These are phyloP conservation scores for Diabrotica undecimpunctata DNA, from an alignment of 1,140 invertebrate genomes.

Conservation along the genomic window DNA sequence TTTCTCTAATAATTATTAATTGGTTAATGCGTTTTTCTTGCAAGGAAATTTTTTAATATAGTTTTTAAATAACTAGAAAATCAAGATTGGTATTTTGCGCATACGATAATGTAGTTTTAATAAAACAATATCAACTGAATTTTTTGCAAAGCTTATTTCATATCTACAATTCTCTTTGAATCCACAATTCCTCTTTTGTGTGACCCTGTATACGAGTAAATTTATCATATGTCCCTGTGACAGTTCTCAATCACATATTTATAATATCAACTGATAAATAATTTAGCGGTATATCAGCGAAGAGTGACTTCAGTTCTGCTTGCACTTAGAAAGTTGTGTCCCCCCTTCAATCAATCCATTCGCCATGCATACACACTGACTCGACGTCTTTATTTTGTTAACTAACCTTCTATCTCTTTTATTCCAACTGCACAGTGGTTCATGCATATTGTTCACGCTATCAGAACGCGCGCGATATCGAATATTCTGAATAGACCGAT, in stretches of 20 bases:
- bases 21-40: too few relatives aligned
- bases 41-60: too few relatives aligned
- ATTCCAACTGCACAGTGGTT: constrained; percentile 4
- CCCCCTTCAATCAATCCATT: constrained; percentile 6
- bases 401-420: constrained; percentile 15
- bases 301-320: not conserved
- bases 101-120: too few relatives aligned
- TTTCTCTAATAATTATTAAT: too few relatives aligned
- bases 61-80: too few relatives aligned
- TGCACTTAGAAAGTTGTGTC: constrained; percentile 14
- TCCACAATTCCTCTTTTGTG: too few relatives aligned
- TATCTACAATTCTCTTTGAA: too few relatives aligned
- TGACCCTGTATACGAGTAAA: too few relatives aligned
- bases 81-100: too few relatives aligned
- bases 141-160: too few relatives aligned
- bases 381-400: constrained; percentile 15
- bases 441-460: constrained; percentile 6
- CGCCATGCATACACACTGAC: constrained; percentile 8
- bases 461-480: not conserved
- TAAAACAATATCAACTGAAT: too few relatives aligned
- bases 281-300: not conserved
- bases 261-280: not conserved
- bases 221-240: not conserved
- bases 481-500: constrained; percentile 5
- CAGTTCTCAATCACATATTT: not conserved